Base-by-base conservation (phyloP, 2,113 vertebrate species). In the Myocastor coypus region DNA sequence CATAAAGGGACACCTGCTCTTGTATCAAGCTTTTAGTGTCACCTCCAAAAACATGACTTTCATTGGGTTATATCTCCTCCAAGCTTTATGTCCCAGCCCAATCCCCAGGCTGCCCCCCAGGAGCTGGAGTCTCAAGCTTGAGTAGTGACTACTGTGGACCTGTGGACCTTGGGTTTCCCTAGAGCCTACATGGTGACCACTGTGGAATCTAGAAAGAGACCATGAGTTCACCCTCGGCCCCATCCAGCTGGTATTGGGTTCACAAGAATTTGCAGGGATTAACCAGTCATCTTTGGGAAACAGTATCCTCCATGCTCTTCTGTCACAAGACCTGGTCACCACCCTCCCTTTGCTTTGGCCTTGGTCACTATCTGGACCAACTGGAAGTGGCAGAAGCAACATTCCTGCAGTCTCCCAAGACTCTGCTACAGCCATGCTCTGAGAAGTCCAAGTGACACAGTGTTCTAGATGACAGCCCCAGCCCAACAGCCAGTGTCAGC, bases 281-380 rank as follows among this genome's bases (percentile, higher is more conserved):
- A 9, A 55, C 24, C 16, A 16, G 22, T 32, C 30, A 17, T 82
- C 40, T 80, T 71, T 22, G 42, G 66, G 40, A 75, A 40, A 32
- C 30, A 37, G 12, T 24, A 3, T 20, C 2, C 20, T 20, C 1
- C 1, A 0, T 5, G 26, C n/a, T 77, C 17, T 92, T 40, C 37
- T 55, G 19, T 42, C 26, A 30, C 20, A 63, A 24, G 37, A 30
- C 78, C 71, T 75, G 57, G 19, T 4, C 32, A 14, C 68, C 22
- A 5, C 11, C 9, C 12, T 1, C 1, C 71, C 20, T 50, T 88
- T 34, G 84, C 37, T 16, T 55, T 83, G 32, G 10, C 19, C 50
- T 37, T 26, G 7, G 34, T 71, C 46, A 81, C 73, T 57, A 68
- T 82, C 77, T 91, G 2, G 37, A 55, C 64, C 42, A 50, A 52